These are phyloP conservation scores for Azorinus chamasolen DNA, from an alignment of 2,888 invertebrate genomes.

Conservation along the genomic window DNA sequence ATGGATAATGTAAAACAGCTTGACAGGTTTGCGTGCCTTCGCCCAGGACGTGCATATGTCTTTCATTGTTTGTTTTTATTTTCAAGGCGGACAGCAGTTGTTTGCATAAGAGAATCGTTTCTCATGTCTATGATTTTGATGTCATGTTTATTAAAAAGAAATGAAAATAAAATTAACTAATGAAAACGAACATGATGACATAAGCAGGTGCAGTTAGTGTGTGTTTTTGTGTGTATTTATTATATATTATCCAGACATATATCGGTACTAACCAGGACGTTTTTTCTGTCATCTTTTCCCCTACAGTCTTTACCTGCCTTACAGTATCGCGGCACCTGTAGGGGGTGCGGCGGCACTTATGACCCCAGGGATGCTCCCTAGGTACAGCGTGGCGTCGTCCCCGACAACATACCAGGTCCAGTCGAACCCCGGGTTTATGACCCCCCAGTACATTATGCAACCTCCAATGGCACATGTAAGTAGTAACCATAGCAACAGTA, in stretches of 20 bases:
- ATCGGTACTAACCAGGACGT: conserved; percentile 18
- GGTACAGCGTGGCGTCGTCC: conserved; percentile 80
- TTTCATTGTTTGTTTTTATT: no score
- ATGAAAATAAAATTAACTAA: no score
- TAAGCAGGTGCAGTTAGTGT: not conserved
- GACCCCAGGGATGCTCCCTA: conserved; percentile 79
- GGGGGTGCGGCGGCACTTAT: conserved; percentile 73
- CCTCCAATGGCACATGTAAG: conserved; percentile 82
- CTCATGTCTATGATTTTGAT: no score
- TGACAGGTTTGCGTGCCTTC: no score
- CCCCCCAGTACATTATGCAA: conserved; percentile 81
- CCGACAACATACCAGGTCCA: conserved; percentile 84
- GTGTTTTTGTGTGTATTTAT: not conserved
- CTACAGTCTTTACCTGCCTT: conserved; percentile 75
- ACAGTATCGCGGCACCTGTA: conserved; percentile 72
- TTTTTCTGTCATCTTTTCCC: conserved; percentile 16
- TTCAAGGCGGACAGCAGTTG: no score
- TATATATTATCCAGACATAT: conserved; percentile 33
- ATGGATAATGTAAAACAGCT: no score
- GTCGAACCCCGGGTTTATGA: conserved; percentile 66
- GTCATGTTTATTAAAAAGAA: no score
- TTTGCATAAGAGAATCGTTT: no score
- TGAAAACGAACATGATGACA: no score
- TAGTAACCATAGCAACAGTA: not conserved
- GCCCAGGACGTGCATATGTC: no score